These are phyloP conservation scores for Chionodraco myersi DNA, from an alignment of 2,113 vertebrate species.

Conservation along the genomic window DNA sequence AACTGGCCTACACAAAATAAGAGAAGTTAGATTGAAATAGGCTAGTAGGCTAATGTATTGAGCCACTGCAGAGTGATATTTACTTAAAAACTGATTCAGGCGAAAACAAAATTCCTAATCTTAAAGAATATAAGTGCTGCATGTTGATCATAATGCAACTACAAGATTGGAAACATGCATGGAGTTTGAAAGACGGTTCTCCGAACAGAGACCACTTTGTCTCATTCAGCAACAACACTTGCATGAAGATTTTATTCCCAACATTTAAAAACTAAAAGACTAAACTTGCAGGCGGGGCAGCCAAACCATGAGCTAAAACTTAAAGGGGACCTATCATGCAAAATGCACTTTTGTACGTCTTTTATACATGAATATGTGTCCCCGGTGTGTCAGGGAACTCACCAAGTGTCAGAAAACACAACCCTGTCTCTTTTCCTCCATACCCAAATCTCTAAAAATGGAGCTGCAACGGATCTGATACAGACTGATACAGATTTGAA, in stretches of 20 bases:
- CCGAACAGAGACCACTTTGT: constrained; percentile 28
- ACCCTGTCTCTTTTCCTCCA: no score
- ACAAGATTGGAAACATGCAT: constrained; percentile 18
- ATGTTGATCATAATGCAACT: neutral
- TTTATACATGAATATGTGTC: no score
- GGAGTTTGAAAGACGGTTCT: neutral
- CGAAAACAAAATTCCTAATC: neutral
- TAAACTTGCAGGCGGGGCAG: neutral
- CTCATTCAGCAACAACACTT: neutral
- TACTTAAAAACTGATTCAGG: neutral
- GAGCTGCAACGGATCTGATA: no score
- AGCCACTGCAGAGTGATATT: neutral
- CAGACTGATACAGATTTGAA: no score
- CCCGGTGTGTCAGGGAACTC: no score
- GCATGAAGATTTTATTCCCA: neutral
- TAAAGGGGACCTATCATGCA: no score
- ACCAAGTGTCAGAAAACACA: no score
- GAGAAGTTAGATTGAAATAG: constrained; percentile 13
- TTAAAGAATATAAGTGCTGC: constrained; percentile 20
- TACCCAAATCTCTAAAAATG: no score
- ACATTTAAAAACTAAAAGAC: no score
- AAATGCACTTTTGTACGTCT: no score
- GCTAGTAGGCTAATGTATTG: constrained; percentile 6
- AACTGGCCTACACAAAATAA: constrained; percentile 16
- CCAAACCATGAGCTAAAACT: neutral